Conservation (phyloP, 2,888 invertebrate species). For the Cenopis cana region DNA sequence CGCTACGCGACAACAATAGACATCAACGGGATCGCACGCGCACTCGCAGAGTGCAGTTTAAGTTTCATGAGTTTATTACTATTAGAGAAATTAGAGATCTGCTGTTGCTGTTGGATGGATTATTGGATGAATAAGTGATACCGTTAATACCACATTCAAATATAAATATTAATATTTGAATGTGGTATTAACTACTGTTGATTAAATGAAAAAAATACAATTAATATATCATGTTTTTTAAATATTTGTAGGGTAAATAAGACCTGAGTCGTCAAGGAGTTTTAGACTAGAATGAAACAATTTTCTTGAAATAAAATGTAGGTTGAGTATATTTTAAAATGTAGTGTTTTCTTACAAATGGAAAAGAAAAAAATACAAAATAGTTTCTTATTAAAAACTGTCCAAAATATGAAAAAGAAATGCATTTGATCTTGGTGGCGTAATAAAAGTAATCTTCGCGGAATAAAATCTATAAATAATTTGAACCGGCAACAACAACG, state of each 20-base stretch:
- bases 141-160: neutral
- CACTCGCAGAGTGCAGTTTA: conserved; percentile 9
- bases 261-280: neutral
- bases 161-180: no score
- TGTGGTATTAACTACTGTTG: no score
- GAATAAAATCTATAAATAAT: conserved; percentile 26
- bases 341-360: neutral
- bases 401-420: neutral
- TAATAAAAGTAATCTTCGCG: neutral
- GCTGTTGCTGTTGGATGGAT: neutral
- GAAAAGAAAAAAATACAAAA: neutral
- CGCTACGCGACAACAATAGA: conserved; percentile 49
- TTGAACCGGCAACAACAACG: conserved; percentile 33
- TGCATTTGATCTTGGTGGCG: neutral
- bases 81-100: neutral
- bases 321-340: no score
- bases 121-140: neutral
- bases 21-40: conserved; percentile 52
- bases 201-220: no score
- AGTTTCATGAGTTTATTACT: neutral
- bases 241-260: neutral
- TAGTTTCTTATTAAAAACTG: neutral
- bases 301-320: neutral
- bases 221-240: neutral
- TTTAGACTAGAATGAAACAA: neutral